These are phyloP conservation scores for Folsomia manolachei DNA, from an alignment of 2,888 invertebrate genomes.

Conservation along the genomic window DNA sequence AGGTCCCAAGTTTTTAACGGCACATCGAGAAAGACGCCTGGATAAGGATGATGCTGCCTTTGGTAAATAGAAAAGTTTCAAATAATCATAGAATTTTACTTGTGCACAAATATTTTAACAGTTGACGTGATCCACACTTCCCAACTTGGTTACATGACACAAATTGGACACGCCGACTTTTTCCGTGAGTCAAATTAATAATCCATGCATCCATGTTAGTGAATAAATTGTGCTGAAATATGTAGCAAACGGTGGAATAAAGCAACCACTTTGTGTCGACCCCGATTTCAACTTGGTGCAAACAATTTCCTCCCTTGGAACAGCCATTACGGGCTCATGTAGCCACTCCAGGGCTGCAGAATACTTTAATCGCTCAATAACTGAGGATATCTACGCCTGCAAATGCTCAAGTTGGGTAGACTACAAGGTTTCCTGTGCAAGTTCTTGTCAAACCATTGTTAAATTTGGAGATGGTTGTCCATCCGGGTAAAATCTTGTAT, in stretches of 20 bases:
- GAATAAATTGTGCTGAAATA: not conserved
- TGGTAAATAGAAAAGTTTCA: slow-evolving; percentile 5
- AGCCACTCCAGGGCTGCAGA: slow-evolving; percentile 31
- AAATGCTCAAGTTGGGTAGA: slow-evolving; percentile 38
- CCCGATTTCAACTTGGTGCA: slow-evolving; percentile 26
- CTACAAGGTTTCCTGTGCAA: slow-evolving; percentile 29
- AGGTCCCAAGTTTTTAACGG: slow-evolving; percentile 61
- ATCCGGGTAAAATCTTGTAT: slow-evolving; percentile 13
- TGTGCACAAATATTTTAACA: not conserved
- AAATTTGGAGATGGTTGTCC: slow-evolving; percentile 31
- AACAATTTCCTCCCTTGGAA: slow-evolving; percentile 21
- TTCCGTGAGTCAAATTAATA: slow-evolving; percentile 25
- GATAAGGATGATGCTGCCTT: slow-evolving; percentile 63
- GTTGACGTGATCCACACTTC: slow-evolving; percentile 68
- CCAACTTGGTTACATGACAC: slow-evolving; percentile 30
- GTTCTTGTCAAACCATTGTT: slow-evolving; percentile 26
- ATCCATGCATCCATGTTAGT: not conserved
- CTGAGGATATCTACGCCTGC: slow-evolving; percentile 30
- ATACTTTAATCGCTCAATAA: slow-evolving; percentile 33
- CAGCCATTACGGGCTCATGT: slow-evolving; percentile 27
- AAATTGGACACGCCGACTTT: slow-evolving; percentile 36
- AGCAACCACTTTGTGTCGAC: slow-evolving; percentile 31
- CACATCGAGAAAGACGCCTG: slow-evolving; percentile 59
- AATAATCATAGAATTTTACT: not conserved
- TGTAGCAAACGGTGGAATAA: slow-evolving; percentile 19